These are phyloP conservation scores for Parazoanthus swiftii DNA, from an alignment of 92 coral and sea anemone species.

Conservation along the genomic window DNA sequence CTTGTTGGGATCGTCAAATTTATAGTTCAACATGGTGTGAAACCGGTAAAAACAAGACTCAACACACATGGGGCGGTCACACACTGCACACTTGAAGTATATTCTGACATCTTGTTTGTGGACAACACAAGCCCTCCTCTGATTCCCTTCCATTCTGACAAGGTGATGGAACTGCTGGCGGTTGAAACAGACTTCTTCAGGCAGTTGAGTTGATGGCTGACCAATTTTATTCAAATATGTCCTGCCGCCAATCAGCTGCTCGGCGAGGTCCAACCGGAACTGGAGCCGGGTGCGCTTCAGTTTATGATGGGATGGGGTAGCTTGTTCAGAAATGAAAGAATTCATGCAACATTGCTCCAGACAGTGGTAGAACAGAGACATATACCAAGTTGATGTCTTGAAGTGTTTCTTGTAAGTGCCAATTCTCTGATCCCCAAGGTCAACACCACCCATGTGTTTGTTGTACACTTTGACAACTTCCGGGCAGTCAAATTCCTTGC, in stretches of 20 bases:
- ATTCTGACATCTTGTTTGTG: slow-evolving; percentile 31
- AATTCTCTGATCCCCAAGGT: slow-evolving; percentile 15
- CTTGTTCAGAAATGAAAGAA: background rate
- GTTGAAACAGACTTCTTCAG: too few species aligned
- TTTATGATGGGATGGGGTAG: slow-evolving; percentile 37
- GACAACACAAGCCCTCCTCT: slow-evolving; percentile 13
- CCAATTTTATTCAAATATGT: too few species aligned
- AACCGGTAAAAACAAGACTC: slow-evolving; percentile 23
- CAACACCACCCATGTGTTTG: slow-evolving; percentile 31
- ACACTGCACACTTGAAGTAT: slow-evolving; percentile 30
- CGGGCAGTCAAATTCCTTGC: slow-evolving; percentile 3
- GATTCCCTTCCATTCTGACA: slow-evolving; percentile 15
- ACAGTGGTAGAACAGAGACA: too few species aligned
- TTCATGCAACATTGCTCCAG: too few species aligned
- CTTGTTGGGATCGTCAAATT: too few species aligned
- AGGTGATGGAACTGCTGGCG: slow-evolving; percentile 23
- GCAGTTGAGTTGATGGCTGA: too few species aligned
- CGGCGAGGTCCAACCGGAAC: background rate
- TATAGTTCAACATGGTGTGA: slow-evolving; percentile 7
- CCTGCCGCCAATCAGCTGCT: too few species aligned
- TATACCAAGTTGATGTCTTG: too few species aligned
- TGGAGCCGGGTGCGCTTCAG: slow-evolving; percentile 19
- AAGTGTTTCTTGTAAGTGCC: too few species aligned
- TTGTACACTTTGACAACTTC: slow-evolving; percentile 26
- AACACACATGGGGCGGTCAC: slow-evolving; percentile 24